Percentiles rank a stretch among this genome's conserved stretches.
phyloP scores from a whole-genome alignment of 2,888 invertebrate genomes.

The Stratiomys singularior region DNA sequence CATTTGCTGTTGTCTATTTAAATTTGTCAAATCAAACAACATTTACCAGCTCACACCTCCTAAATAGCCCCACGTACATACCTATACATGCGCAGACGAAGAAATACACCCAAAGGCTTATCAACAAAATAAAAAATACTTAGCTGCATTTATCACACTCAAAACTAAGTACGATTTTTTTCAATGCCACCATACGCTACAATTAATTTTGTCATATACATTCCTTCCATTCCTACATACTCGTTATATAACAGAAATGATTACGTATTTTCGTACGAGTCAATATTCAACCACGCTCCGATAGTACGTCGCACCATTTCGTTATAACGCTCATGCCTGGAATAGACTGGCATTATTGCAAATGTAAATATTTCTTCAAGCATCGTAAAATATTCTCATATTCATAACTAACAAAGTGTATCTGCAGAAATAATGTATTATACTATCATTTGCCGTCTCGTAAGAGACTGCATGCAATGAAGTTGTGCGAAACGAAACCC shows the following conservation, averaged over 20 bases:
- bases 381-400: neutral
- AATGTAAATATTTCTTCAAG: neutral
- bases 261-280: neutral
- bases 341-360: neutral
- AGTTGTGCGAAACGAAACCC: neutral
- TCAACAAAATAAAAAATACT: neutral
- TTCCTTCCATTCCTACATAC: neutral
- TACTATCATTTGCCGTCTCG: neutral
- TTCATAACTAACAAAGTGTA: neutral
- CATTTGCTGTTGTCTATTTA: too few relatives aligned
- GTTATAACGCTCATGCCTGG: neutral
- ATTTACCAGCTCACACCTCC: too few relatives aligned
- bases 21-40: too few relatives aligned
- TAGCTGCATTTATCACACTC: neutral
- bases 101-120: too few relatives aligned
- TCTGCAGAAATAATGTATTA: neutral
- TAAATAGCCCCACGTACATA: too few relatives aligned
- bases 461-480: neutral
- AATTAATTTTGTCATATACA: slow-evolving; percentile 3
- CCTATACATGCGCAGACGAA: too few relatives aligned
- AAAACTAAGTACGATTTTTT: neutral
- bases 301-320: neutral
- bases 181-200: neutral
- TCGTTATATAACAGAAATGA: neutral
- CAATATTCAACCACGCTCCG: neutral